Evolutionary conservation across 2,113 vertebrate genomes (phyloP).

Genomic region (Saccopteryx bilineata): DNA sequence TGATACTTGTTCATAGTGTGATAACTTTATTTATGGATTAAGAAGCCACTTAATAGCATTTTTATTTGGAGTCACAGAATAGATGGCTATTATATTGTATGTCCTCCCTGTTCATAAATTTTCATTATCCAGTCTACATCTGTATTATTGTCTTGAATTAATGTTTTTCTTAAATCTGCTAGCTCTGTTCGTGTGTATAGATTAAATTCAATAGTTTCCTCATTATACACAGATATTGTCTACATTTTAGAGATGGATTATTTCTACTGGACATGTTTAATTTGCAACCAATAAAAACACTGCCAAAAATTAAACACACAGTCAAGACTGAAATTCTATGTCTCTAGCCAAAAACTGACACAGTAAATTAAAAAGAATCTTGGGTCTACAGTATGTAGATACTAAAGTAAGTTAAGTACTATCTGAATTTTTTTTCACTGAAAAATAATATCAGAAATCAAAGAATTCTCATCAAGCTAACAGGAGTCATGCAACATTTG

Average conservation of each 20-base stretch:
- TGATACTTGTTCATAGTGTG: slow-evolving; percentile 24
- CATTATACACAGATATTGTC: neutral
- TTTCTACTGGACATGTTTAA: neutral
- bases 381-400: neutral
- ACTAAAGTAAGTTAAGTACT: neutral
- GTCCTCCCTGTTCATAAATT: too few species aligned
- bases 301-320: slow-evolving; percentile 25
- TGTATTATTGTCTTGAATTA: too few species aligned
- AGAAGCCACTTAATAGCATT: slow-evolving; percentile 23
- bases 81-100: neutral
- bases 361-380: neutral
- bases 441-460: slow-evolving; percentile 58
- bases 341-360: neutral
- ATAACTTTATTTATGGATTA: slow-evolving; percentile 24
- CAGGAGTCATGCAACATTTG: neutral
- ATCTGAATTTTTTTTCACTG: neutral
- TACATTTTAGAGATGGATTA: neutral
- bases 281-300: slow-evolving; percentile 49
- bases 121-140: too few species aligned
- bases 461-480: neutral
- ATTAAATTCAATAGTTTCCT: too few species aligned
- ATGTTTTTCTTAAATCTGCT: too few species aligned
- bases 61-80: slow-evolving; percentile 21
- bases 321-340: neutral
- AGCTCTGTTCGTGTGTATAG: too few species aligned